Evolutionary conservation across 2,888 invertebrate species (phyloP).

Genomic region (Phyllotreta cruciferae): DNA sequence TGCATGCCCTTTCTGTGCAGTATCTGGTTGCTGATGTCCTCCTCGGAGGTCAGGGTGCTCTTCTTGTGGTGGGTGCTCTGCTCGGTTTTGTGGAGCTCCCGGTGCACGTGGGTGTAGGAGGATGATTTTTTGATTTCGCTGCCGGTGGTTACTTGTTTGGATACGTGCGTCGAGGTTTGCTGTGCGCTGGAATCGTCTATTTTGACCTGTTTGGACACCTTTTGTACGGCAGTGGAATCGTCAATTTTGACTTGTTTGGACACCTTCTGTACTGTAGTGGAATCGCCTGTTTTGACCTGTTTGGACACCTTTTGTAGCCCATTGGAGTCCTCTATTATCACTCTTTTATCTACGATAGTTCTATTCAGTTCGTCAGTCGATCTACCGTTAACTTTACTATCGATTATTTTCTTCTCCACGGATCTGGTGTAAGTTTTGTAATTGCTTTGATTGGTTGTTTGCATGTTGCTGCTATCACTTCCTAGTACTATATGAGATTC

Average conservation of each 20-base stretch:
- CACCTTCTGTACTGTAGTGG: slow-evolving; percentile 59
- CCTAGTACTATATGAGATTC: slow-evolving; percentile 73
- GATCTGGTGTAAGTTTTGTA: slow-evolving; percentile 58
- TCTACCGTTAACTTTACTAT: slow-evolving; percentile 35
- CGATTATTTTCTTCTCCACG: slow-evolving; percentile 47
- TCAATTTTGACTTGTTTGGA: slow-evolving; percentile 38
- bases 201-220: slow-evolving; percentile 46
- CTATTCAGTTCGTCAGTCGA: not conserved
- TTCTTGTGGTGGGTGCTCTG: slow-evolving; percentile 67
- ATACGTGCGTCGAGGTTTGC: slow-evolving; percentile 9
- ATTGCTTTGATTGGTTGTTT: slow-evolving; percentile 68
- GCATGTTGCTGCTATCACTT: slow-evolving; percentile 63
- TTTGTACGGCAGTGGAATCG: slow-evolving; percentile 58
- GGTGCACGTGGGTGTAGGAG: slow-evolving; percentile 54
- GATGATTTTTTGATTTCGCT: slow-evolving; percentile 56
- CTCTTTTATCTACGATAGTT: slow-evolving; percentile 34
- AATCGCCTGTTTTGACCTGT: slow-evolving; percentile 31
- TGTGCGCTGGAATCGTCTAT: slow-evolving; percentile 9
- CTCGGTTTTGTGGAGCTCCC: slow-evolving; percentile 31
- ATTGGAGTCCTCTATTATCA: slow-evolving; percentile 44
- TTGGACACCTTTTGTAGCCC: slow-evolving; percentile 58
- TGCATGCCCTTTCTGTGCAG: slow-evolving; percentile 77
- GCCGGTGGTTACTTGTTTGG: slow-evolving; percentile 42
- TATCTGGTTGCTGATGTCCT: slow-evolving; percentile 79
- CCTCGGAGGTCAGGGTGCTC: slow-evolving; percentile 76